Evolutionary conservation across 2,113 vertebrate species (phyloP), one percentile per base, ranked within the genome.

Genomic region (Cyanoliseus patagonus): DNA sequence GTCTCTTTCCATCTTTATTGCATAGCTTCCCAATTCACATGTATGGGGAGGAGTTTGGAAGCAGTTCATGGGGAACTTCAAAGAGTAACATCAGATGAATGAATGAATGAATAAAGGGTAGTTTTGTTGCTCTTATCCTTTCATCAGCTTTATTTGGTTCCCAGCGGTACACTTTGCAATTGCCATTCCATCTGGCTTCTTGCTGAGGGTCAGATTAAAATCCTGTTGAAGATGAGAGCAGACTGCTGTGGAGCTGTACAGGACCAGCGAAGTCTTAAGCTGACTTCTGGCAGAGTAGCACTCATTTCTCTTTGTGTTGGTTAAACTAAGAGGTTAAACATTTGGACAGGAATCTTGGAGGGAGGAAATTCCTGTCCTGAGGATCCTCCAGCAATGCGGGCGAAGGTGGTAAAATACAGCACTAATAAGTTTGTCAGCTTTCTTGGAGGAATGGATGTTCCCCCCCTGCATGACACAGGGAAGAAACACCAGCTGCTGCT

Each of bases 71-170:
- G 64, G 72, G 61, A 74, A 75, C 88, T 92, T 96, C 80, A 92
- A 93, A 70, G 35, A 73, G 64, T 19, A 19, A 49, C 64, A 70
- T 47, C 27, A 37, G 55, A 96, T 86, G 84, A 86, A 96, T 87
- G 88, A 86, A 96, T 87, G 88, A 94, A 94, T 94, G 88, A 92
- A 96, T 94, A 96, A 96, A 96, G 83, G 69, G 27, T 35, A 24
- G 68, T 93, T 92, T 92, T 97, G 95, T 96, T 94, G 61, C 55
- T 52, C 47, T 90, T 95, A 81, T 57, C 83, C 95, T 93, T 97
- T 92, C 92, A 94, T 88, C 92, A 49, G 55, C 76, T 78, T 73
- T 69, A n/a, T 68, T 92, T 67, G 11, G 24, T 86, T 93, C 53
- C 86, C 57, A 86, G 83, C 73, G 84, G 77, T 69, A 86, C 39